phyloP scores from a whole-genome alignment of 2,888 invertebrate genomes.

The Furcula furcula region DNA sequence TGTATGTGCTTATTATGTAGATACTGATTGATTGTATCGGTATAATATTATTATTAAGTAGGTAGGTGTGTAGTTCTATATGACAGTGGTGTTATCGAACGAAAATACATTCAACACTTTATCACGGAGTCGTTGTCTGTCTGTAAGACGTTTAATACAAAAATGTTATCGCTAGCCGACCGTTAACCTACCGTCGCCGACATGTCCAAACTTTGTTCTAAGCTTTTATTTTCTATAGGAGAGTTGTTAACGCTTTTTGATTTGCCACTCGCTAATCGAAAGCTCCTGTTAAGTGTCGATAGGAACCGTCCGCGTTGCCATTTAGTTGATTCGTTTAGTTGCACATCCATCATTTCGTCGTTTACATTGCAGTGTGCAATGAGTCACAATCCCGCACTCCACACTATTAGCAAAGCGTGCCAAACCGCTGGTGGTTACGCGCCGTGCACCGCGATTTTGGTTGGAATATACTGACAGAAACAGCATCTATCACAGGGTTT shows the following conservation, averaged over 20 bases:
- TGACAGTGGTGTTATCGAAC: neutral
- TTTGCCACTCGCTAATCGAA: conserved; percentile 62
- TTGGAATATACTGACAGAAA: conserved; percentile 27
- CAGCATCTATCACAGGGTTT: conserved; percentile 21
- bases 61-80: conserved; percentile 2
- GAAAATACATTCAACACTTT: neutral
- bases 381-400: conserved; percentile 62
- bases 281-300: conserved; percentile 72
- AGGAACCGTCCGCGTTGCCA: conserved; percentile 75
- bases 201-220: conserved; percentile 52
- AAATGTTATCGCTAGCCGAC: conserved; percentile 9
- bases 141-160: neutral
- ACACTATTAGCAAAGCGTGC: conserved; percentile 54
- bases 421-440: conserved; percentile 52
- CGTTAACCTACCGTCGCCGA: conserved; percentile 46
- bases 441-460: conserved; percentile 30
- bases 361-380: conserved; percentile 64
- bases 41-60: no score
- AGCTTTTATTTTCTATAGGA: conserved; percentile 51
- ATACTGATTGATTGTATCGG: conserved; percentile 11
- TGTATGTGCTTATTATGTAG: neutral
- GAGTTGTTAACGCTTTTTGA: conserved; percentile 51
- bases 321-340: conserved; percentile 63
- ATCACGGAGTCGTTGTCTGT: neutral
- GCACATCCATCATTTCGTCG: conserved; percentile 72